Base-by-base conservation (phyloP, 2,797 vertebrate species). In the Urocyon cinereoargenteus region DNA sequence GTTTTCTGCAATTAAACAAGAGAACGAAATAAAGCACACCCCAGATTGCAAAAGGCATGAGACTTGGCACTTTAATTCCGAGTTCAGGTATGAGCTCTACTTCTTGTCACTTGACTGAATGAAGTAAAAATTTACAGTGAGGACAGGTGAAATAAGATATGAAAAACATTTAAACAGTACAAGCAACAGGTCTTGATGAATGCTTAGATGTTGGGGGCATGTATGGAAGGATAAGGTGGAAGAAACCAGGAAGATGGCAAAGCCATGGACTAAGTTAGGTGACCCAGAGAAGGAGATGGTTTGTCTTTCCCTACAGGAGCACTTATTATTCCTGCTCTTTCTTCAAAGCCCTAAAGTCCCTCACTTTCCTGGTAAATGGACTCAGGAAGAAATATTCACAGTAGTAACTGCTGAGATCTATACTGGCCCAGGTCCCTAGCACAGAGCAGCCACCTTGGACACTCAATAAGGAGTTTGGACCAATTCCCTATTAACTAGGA, bases 401-500 rank as follows among this genome's bases (percentile, higher is more conserved):
- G 62, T 24, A 26, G 66, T 86, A 53, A 57, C 53, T 89, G 49
- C 81, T 86, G 66, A 97, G 68, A 19, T 86, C 61, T n/a, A 3
- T 66, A 31, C 70, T 91, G 75, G 61, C 72, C 36, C 40, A 86
- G 57, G 91, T 85, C 61, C 45, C 82, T 57, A 94, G 64, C 49
- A 53, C 62, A 90, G 85, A 91, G 68, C 62, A 90, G 68, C 91
- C 90, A 90, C 61, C 81, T 91, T 96, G 86, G 94, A 97, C 90
- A 93, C 45, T 95, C 81, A 57, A 57, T 40, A 62, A 88, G 82
- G 81, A 95, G 92, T 87, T 73, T 95, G 86, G 83, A 95, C 64
- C 66, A 57, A 91, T 64, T 96, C 79, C 59, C 73, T 78, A 97
- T 86, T 92, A 86, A 95, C 64, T 68, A 90, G 91, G 87, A 96